Evolutionary conservation across 2,888 invertebrate genomes (phyloP).

Genomic region (Drosophila leonis): DNA sequence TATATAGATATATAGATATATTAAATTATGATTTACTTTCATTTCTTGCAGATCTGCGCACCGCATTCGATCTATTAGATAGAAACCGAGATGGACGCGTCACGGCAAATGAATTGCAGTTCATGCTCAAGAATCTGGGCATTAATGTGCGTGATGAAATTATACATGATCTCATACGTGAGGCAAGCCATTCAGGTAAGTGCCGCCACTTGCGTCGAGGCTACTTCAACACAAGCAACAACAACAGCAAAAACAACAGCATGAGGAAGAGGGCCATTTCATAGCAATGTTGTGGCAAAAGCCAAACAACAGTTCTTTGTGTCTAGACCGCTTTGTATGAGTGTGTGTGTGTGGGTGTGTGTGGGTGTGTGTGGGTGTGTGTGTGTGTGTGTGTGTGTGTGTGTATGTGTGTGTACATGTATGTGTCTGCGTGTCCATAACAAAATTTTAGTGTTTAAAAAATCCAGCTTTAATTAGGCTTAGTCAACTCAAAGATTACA

Average conservation of each 20-base stretch:
- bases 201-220: slow-evolving; percentile 35
- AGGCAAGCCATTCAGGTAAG: slow-evolving; percentile 90
- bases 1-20: not conserved
- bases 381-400: not conserved
- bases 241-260: slow-evolving; percentile 2
- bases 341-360: not conserved
- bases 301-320: slow-evolving; percentile 55
- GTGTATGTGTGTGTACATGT: not conserved
- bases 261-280: slow-evolving; percentile 36
- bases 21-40: not conserved
- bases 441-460: not conserved
- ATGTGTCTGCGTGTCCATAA: no score
- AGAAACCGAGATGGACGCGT: slow-evolving; percentile 92
- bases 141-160: slow-evolving; percentile 91
- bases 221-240: slow-evolving; percentile 12
- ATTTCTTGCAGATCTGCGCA: slow-evolving; percentile 89
- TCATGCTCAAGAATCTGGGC: slow-evolving; percentile 92
- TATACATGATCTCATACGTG: slow-evolving; percentile 90
- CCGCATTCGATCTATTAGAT: slow-evolving; percentile 92
- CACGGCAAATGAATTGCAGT: slow-evolving; percentile 91
- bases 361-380: not conserved
- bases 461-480: slow-evolving; percentile 5
- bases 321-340: not conserved
- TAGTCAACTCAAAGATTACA: no score
- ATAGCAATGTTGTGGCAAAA: slow-evolving; percentile 13